phyloP scores from a whole-genome alignment of 2,797 vertebrate species.

The Acanthopagrus latus region DNA sequence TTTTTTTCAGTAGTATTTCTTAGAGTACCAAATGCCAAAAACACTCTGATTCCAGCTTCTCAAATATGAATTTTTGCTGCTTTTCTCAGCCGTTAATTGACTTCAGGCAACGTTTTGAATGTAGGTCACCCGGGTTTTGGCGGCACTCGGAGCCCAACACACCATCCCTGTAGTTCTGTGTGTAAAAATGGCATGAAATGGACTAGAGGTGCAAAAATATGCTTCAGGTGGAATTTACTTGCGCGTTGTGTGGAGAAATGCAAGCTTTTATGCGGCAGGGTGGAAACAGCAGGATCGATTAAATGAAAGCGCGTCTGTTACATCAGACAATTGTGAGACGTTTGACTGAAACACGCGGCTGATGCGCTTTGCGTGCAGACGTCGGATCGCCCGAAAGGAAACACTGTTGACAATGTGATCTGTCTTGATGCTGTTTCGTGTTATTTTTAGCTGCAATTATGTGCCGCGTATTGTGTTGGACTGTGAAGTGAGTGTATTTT shows the following conservation, averaged over 20 bases:
- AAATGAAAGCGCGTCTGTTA: not conserved
- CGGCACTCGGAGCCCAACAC: conserved; percentile 10
- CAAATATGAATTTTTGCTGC: conserved; percentile 3
- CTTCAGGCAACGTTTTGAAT: conserved; percentile 42
- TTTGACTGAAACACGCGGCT: not conserved
- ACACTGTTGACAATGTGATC: conserved; percentile 3
- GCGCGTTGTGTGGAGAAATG: not conserved
- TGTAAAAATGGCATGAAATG: not conserved
- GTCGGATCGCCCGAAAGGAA: conserved; percentile 1
- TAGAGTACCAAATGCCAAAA: not conserved
- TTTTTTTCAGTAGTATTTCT: not conserved
- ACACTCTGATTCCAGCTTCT: not conserved
- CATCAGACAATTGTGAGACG: not conserved
- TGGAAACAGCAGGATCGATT: not conserved
- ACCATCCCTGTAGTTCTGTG: not conserved
- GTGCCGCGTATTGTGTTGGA: conserved; percentile 39
- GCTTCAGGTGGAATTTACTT: not conserved
- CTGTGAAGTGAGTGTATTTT: conserved; percentile 63
- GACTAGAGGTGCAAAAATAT: not conserved
- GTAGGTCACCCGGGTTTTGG: conserved; percentile 49
- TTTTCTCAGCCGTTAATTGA: conserved; percentile 25
- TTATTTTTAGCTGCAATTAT: conserved; percentile 66
- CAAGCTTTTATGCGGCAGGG: not conserved
- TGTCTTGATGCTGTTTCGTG: conserved; percentile 1
- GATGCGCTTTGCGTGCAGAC: conserved; percentile 18